Base-by-base conservation (phyloP, 2,797 vertebrate genomes). In the Scyliorhinus canicula region DNA sequence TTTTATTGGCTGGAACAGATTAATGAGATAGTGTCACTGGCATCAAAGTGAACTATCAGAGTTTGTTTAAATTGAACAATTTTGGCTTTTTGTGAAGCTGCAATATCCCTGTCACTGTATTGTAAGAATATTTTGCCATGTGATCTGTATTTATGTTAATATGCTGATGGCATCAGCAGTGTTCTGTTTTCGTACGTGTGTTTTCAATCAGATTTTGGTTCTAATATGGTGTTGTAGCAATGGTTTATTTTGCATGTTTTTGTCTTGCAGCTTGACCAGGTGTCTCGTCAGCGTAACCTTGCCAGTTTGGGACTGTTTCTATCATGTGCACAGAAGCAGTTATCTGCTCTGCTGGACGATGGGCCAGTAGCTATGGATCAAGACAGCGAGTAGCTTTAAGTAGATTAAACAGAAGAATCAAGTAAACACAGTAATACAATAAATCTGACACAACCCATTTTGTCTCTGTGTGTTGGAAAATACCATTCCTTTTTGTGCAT, bases 231-330 rank as follows among this genome's bases (percentile, higher is more conserved):
- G n/a, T n/a, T 91, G 88, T 11, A 63, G 14, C 31, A 88, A 0
- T 63, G 50, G 86, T 90, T 90, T 47, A 65, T 65, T 91, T 40
- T 91, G 21, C 6, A 84, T 95, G 95, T 95, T 93, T 95, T 95
- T 69, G 84, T 24, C 93, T 12, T 95, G 7, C 97, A 98, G 98
- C 97, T 97, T 63, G 97, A 98, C 96, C 96, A 97, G 95, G 96
- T 97, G 93, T 96, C 97, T 69, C 97, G 96, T 65, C 97, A 97
- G 93, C 97, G 97, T 95, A 97, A 96, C 96, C 96, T 98, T 60
- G 96, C 96, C 95, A 98, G 97, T 95, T 96, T 98, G 97, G 97
- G 97, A 95, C 97, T 98, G 57, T 98, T 98, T 96, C 97, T 98
- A 55, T 97, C 97, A 24, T 98, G 98, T 95, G 98, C 97, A n/a